A percentile compares a stretch with the other conserved stretches of the same genome.
phyloP scores from a whole-genome alignment of 2,113 vertebrate species.

The Campylorhamphus procurvoides region DNA sequence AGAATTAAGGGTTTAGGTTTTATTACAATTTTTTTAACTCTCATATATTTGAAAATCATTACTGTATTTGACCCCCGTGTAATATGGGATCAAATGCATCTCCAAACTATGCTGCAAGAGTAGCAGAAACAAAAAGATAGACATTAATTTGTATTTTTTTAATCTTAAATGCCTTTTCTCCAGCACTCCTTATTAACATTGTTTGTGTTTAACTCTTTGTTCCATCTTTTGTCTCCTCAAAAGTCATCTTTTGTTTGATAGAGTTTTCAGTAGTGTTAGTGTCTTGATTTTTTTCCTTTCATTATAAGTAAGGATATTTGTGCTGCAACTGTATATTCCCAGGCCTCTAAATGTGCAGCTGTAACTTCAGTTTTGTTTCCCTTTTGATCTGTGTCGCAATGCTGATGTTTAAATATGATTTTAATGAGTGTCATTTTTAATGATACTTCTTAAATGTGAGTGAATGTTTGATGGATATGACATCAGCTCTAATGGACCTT shows the following conservation, averaged over 20 bases:
- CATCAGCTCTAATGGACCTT: constrained; percentile 18
- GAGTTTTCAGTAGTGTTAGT: neutral
- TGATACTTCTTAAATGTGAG: neutral
- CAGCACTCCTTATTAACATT: neutral
- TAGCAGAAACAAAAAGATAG: neutral
- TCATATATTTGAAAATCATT: neutral
- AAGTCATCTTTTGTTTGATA: neutral
- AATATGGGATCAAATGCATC: neutral
- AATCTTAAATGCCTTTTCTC: neutral
- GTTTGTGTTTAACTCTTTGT: neutral
- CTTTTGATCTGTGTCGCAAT: neutral
- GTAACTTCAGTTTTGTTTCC: neutral
- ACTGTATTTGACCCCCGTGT: neutral
- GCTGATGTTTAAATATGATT: neutral
- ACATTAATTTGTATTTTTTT: neutral
- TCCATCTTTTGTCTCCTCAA: neutral
- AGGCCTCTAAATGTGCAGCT: neutral
- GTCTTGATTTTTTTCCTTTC: neutral
- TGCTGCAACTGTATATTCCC: neutral
- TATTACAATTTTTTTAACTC: neutral
- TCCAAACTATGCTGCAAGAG: neutral
- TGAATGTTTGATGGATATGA: neutral
- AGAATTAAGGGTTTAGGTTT: neutral
- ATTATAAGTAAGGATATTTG: neutral
- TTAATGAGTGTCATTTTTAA: constrained; percentile 27